Evolutionary conservation across 2,888 invertebrate species (phyloP).

Genomic region (Acronicta leporina): DNA sequence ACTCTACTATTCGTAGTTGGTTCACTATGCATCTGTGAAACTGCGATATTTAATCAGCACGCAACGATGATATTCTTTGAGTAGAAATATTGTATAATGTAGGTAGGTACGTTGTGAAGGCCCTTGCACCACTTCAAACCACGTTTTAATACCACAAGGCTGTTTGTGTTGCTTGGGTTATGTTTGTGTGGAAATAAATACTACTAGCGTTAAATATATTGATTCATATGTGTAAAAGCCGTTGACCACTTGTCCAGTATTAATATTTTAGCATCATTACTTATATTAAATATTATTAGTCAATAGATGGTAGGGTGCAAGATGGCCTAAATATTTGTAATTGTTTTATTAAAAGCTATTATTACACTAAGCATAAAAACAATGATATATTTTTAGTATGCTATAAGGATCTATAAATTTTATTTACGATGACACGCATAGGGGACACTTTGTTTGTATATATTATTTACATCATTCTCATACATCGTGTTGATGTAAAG

Average conservation of each 20-base stretch:
- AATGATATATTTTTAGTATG: conserved; percentile 54
- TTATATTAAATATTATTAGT: conserved; percentile 31
- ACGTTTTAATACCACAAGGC: neutral
- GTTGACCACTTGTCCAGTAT: conserved; percentile 47
- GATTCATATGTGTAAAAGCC: conserved; percentile 16
- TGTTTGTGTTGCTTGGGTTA: conserved; percentile 22
- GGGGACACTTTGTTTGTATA: conserved; percentile 32
- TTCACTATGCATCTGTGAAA: conserved; percentile 10
- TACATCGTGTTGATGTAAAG: conserved; percentile 1
- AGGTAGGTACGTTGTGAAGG: conserved; percentile 32
- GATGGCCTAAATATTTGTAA: conserved; percentile 50
- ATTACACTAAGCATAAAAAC: conserved; percentile 51
- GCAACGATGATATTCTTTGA: neutral
- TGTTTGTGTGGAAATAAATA: conserved; percentile 14
- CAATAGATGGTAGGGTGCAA: conserved; percentile 47
- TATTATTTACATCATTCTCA: conserved; percentile 22
- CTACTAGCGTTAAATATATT: conserved; percentile 11
- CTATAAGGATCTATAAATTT: conserved; percentile 45
- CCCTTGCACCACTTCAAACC: conserved; percentile 47
- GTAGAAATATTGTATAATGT: conserved; percentile 7
- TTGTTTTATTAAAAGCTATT: conserved; percentile 31
- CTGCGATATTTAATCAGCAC: neutral
- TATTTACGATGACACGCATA: conserved; percentile 38
- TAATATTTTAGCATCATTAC: conserved; percentile 29
- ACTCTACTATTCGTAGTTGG: conserved; percentile 16